phyloP scores from a whole-genome alignment of 1,140 invertebrate genomes.

The Ooceraea biroi region DNA sequence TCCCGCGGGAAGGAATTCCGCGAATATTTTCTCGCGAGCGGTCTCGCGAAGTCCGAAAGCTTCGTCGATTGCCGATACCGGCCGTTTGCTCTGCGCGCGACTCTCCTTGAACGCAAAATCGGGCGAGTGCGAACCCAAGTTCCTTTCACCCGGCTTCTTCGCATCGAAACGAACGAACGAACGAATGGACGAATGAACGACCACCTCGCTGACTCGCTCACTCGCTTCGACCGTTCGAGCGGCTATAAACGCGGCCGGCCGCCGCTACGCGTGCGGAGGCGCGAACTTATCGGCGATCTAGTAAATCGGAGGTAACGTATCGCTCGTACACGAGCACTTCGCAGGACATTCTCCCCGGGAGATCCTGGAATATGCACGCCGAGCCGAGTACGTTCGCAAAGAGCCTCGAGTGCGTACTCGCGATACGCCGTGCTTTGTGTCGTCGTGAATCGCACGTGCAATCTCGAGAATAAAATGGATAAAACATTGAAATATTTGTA shows the following conservation, averaged over 20 bases:
- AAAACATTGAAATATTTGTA: no score
- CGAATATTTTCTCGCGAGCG: slow-evolving; percentile 6
- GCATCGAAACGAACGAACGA: slow-evolving; percentile 45
- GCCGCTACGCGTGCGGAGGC: slow-evolving; percentile 18
- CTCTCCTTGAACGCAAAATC: slow-evolving; percentile 84
- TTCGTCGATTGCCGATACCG: slow-evolving; percentile 52
- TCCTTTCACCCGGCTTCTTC: slow-evolving; percentile 81
- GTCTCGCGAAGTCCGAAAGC: slow-evolving; percentile 75
- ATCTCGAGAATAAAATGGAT: not conserved
- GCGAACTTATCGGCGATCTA: slow-evolving; percentile 54
- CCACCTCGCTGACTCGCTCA: slow-evolving; percentile 38
- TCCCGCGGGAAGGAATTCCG: slow-evolving; percentile 52
- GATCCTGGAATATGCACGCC: slow-evolving; percentile 24
- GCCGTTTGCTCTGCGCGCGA: slow-evolving; percentile 43
- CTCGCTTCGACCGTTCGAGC: not conserved
- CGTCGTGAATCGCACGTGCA: no score
- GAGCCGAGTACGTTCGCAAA: no score
- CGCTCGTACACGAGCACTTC: not conserved
- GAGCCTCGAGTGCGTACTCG: not conserved
- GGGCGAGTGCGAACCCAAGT: slow-evolving; percentile 67
- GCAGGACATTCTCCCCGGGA: slow-evolving; percentile 24
- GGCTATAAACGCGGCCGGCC: slow-evolving; percentile 12
- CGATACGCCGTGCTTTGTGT: not conserved
- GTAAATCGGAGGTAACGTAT: slow-evolving; percentile 37
- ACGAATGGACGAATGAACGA: no score